Evolutionary conservation across 2,888 invertebrate genomes (phyloP).

Genomic region (Cylindroiulus punctatus): DNA sequence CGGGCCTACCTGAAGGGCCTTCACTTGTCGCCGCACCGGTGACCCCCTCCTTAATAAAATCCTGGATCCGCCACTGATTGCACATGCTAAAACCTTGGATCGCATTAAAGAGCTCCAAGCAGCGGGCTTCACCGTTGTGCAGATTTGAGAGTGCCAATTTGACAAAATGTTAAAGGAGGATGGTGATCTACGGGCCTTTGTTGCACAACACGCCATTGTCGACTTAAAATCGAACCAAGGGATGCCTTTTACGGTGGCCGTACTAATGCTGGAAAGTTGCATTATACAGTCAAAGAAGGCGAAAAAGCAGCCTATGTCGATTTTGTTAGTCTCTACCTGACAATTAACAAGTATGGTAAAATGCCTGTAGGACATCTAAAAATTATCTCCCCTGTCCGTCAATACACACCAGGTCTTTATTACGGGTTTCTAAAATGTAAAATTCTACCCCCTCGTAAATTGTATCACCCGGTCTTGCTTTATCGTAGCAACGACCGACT

Average conservation of each 20-base stretch:
- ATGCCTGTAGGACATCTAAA: constrained; percentile 62
- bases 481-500: background rate
- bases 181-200: constrained; percentile 46
- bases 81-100: background rate
- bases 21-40: no score
- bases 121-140: background rate
- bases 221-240: constrained; percentile 59
- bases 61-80: no score
- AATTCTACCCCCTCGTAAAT: background rate
- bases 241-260: constrained; percentile 62
- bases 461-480: constrained; percentile 46
- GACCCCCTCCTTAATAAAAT: no score
- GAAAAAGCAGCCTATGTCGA: constrained; percentile 60
- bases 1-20: no score
- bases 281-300: constrained; percentile 57
- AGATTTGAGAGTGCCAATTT: constrained; percentile 62
- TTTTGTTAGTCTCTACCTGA: constrained; percentile 62
- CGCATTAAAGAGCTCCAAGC: background rate
- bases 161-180: constrained; percentile 58
- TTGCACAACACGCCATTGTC: background rate
- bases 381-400: background rate
- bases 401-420: background rate
- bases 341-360: constrained; percentile 60
- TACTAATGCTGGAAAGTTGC: constrained; percentile 61
- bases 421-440: constrained; percentile 51